phyloP scores from a whole-genome alignment of 2,113 vertebrate genomes.

The Symphodus melops region DNA sequence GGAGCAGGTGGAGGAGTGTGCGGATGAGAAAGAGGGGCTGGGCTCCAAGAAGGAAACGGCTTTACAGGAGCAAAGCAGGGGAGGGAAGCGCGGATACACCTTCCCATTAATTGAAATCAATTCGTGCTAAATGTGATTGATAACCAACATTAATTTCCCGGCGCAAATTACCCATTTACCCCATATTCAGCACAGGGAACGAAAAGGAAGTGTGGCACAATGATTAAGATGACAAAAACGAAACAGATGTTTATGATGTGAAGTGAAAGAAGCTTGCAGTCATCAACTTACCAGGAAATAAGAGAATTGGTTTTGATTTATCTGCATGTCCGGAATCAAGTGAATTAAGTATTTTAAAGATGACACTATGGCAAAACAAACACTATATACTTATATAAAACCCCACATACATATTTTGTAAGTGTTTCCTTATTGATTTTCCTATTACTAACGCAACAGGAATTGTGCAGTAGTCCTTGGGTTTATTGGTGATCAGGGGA shows the following conservation, averaged over 20 bases:
- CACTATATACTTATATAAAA: no score
- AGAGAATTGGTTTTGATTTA: not conserved
- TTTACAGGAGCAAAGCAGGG: slow-evolving; percentile 21
- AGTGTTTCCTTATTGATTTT: not conserved
- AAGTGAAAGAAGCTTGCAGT: slow-evolving; percentile 5
- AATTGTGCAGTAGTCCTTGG: not conserved
- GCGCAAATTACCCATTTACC: slow-evolving; percentile 59
- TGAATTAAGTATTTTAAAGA: not conserved
- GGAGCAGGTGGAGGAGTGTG: slow-evolving; percentile 61
- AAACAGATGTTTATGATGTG: slow-evolving; percentile 45
- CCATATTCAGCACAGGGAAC: slow-evolving; percentile 25
- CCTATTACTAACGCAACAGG: not conserved
- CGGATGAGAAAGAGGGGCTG: slow-evolving; percentile 45
- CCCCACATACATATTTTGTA: no score
- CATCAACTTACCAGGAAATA: not conserved
- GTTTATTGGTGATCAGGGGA: slow-evolving; percentile 1
- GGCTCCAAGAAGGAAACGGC: slow-evolving; percentile 36
- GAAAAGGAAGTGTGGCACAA: slow-evolving; percentile 7
- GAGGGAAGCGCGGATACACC: slow-evolving; percentile 19
- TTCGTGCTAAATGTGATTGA: slow-evolving; percentile 70
- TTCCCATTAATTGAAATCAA: slow-evolving; percentile 64
- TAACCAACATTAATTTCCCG: slow-evolving; percentile 53
- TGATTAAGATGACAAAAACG: slow-evolving; percentile 37
- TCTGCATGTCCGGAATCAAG: not conserved
- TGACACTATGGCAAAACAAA: not conserved